Evolutionary conservation across 2,888 invertebrate genomes (phyloP), one percentile per base, ranked within the genome.

Genomic region (Lomographa bimaculata): DNA sequence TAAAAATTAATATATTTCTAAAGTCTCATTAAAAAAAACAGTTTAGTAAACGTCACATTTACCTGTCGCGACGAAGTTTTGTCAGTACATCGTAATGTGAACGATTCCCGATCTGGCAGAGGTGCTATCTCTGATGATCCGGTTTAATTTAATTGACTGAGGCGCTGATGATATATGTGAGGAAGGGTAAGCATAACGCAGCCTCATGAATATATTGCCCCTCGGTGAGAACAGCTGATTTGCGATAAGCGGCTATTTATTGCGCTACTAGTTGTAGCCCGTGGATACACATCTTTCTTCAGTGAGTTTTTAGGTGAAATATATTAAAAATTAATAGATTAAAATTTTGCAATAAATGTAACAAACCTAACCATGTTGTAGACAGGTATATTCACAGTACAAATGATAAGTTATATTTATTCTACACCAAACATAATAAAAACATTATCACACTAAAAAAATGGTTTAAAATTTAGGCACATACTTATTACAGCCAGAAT

Each of bases 171-270:
- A 86, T 87, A 83, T 85, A 87, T 86, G 85, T 70, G 65, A 65
- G 74, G 64, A 64, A 73, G 80, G 86, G 84, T 83, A 80, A 84
- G 76, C 80, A 80, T 77, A 81, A 79, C 78, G 65, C 63, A 58
- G 58, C 71, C 76, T 79, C 78, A 81, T 83, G 84, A 83, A 86
- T 87, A 86, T 79, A 86, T 85, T 77, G 81, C 71, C 73, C 69
- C 73, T 75, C 71, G 71, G 73, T 73, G 79, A 78, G 82, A 80
- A 68, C 79, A 82, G 74, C 79, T 83, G 87, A 89, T 89, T 86
- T 83, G 86, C 84, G 87, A 87, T 87, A 87, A 86, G 84, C 79
- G 67, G 62, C 74, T 84, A 86, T 87, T 86, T 86, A 87, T 86
- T 84, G 79, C 79, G 77, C 79, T 79, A 84, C 82, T 81, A 81